These are phyloP conservation scores for Hydrotaea diabolus DNA, from an alignment of 2,888 invertebrate species.

Conservation along the genomic window DNA sequence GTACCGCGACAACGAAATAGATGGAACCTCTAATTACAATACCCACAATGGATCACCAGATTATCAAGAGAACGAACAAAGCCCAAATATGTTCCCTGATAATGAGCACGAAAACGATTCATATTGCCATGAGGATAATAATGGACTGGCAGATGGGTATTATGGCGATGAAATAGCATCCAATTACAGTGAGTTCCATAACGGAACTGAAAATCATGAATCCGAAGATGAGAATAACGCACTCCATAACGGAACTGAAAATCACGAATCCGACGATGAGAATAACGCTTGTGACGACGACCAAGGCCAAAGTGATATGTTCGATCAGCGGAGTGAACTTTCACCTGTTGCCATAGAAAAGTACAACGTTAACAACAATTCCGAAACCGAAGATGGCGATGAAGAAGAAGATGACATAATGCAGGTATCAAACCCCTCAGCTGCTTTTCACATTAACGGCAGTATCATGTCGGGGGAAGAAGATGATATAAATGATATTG, in stretches of 20 bases:
- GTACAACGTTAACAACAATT: not conserved
- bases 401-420: not conserved
- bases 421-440: not conserved
- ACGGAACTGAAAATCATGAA: conserved; percentile 36
- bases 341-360: too few relatives aligned
- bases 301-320: too few relatives aligned
- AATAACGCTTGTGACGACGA: not conserved
- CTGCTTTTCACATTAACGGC: conserved; percentile 15
- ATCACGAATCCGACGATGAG: conserved; percentile 30
- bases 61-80: not conserved
- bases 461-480: conserved; percentile 53
- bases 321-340: not conserved
- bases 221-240: not conserved
- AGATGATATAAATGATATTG: conserved; percentile 58
- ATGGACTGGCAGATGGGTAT: not conserved
- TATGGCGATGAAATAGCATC: not conserved
- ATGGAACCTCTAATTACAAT: conserved; percentile 19
- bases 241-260: conserved; percentile 26
- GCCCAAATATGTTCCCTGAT: not conserved
- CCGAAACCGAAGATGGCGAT: conserved; percentile 40
- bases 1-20: conserved; percentile 60
- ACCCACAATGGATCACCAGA: not conserved
- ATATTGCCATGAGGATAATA: not conserved
- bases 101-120: not conserved
- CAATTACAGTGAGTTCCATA: not conserved